Conservation (phyloP, 2,797 vertebrate genomes). For the Cichlasoma orientale region DNA sequence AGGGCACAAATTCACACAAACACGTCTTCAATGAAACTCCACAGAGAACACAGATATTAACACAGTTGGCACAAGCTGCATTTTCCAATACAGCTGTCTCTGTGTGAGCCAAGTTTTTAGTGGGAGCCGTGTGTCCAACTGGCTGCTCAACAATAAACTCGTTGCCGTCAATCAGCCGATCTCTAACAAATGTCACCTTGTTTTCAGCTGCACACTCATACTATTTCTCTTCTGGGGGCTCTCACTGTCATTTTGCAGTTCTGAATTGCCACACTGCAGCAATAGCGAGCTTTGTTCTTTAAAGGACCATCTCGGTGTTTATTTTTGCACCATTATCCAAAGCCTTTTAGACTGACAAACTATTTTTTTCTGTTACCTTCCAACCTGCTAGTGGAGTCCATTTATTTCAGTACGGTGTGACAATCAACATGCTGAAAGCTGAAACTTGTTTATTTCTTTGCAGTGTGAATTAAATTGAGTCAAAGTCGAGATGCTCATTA, state of each 20-base stretch:
- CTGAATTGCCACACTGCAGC: slow-evolving; percentile 45
- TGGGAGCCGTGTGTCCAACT: slow-evolving; percentile 55
- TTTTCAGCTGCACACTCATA: slow-evolving; percentile 50
- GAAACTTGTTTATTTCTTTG: not conserved
- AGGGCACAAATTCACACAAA: slow-evolving; percentile 39
- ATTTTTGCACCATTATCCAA: slow-evolving; percentile 14
- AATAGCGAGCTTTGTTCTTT: slow-evolving; percentile 54
- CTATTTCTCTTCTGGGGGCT: slow-evolving; percentile 23
- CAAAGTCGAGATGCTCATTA: not conserved
- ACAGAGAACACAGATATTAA: slow-evolving; percentile 38
- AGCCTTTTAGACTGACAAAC: slow-evolving; percentile 33
- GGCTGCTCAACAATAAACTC: slow-evolving; percentile 62
- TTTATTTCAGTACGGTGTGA: not conserved
- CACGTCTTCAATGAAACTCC: slow-evolving; percentile 20
- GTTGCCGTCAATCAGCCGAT: slow-evolving; percentile 53
- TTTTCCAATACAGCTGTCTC: slow-evolving; percentile 56
- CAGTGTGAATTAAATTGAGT: not conserved
- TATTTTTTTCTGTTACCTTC: not conserved
- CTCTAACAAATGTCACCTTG: slow-evolving; percentile 55
- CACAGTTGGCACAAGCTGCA: slow-evolving; percentile 24
- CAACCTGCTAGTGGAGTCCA: slow-evolving; percentile 2
- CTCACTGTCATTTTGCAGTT: slow-evolving; percentile 56
- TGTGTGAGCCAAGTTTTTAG: slow-evolving; percentile 34
- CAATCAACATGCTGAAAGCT: not conserved
- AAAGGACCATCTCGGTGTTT: slow-evolving; percentile 17